phyloP scores from a whole-genome alignment of 1,140 invertebrate genomes.

The Aethina tumida region DNA sequence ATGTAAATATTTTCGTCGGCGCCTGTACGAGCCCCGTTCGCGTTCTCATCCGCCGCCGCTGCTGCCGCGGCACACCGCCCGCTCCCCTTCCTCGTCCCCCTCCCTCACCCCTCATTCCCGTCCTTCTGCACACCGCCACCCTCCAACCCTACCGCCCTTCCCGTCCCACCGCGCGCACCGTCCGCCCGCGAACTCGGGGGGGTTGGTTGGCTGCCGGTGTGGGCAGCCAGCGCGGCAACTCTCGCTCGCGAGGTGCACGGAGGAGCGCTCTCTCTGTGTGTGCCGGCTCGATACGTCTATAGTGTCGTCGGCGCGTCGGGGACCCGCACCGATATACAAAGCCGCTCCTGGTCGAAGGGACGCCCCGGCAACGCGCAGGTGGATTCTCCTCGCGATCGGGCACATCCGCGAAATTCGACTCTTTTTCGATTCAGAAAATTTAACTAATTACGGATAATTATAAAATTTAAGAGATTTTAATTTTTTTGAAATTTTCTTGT shows the following conservation, averaged over 20 bases:
- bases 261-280: no score
- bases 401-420: no score
- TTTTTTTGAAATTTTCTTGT: no score
- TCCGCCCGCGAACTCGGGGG: neutral
- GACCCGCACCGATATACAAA: no score
- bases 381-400: no score
- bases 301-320: slow-evolving; percentile 28
- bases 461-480: no score
- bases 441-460: no score
- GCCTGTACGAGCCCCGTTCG: slow-evolving; percentile 19
- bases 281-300: slow-evolving; percentile 30
- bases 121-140: slow-evolving; percentile 24
- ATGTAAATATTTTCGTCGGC: slow-evolving; percentile 34
- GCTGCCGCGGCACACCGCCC: slow-evolving; percentile 34
- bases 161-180: slow-evolving; percentile 11
- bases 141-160: slow-evolving; percentile 4
- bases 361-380: neutral
- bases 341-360: no score
- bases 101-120: no score
- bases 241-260: slow-evolving; percentile 22
- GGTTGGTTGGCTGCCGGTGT: slow-evolving; percentile 17
- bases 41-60: slow-evolving; percentile 11
- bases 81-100: slow-evolving; percentile 12
- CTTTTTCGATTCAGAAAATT: no score
- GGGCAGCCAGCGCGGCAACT: slow-evolving; percentile 23